Evolutionary conservation across 2,797 vertebrate species (phyloP).

Genomic region (Discoglossus pictus): DNA sequence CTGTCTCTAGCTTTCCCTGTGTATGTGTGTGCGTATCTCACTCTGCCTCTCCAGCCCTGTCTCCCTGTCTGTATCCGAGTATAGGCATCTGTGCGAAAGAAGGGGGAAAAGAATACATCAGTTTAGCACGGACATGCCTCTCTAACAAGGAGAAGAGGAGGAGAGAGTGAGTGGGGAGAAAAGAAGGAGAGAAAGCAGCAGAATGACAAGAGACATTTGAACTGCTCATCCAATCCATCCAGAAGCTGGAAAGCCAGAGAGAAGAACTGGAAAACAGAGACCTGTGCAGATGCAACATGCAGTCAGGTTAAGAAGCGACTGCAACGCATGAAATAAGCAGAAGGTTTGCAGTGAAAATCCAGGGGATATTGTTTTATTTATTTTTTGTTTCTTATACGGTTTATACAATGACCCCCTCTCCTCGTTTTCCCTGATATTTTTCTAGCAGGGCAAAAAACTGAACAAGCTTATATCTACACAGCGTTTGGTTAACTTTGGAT

Average conservation of each 20-base stretch:
- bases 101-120: constrained; percentile 42
- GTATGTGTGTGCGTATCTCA: constrained; percentile 21
- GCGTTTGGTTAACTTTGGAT: constrained; percentile 63
- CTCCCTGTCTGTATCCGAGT: constrained; percentile 40
- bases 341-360: constrained; percentile 10
- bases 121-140: constrained; percentile 49
- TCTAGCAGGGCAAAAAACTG: neutral
- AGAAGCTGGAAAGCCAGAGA: constrained; percentile 22
- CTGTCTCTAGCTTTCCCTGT: constrained; percentile 4
- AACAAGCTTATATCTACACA: constrained; percentile 3
- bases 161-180: constrained; percentile 38
- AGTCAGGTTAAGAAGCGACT: constrained; percentile 15
- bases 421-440: neutral
- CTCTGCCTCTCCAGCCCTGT: constrained; percentile 30
- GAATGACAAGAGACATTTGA: constrained; percentile 51
- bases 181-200: constrained; percentile 37
- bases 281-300: constrained; percentile 31
- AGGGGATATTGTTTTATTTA: neutral
- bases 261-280: constrained; percentile 24
- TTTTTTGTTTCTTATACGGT: neutral
- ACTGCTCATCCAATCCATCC: constrained; percentile 43
- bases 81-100: constrained; percentile 41
- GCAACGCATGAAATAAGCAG: constrained; percentile 5
- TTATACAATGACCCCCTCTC: neutral
- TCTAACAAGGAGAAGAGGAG: constrained; percentile 52